These are phyloP conservation scores for Propsilocerus akamusi DNA, from an alignment of 1,140 invertebrate species.

Conservation along the genomic window DNA sequence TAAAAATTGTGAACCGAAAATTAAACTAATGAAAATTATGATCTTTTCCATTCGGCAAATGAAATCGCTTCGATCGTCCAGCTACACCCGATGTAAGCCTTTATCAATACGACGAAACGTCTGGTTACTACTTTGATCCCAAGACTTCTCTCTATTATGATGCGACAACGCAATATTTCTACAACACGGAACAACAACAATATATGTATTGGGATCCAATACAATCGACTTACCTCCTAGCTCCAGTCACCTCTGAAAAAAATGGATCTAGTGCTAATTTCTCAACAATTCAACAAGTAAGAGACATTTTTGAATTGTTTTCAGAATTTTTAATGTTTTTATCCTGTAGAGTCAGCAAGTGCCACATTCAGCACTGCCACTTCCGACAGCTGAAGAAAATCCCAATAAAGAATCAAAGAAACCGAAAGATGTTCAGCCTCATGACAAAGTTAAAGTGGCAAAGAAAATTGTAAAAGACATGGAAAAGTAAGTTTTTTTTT, in stretches of 20 bases:
- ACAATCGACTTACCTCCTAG: slow-evolving; percentile 61
- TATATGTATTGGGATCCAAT: slow-evolving; percentile 91
- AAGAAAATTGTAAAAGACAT: slow-evolving; percentile 96
- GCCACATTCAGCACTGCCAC: slow-evolving; percentile 11
- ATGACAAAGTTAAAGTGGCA: slow-evolving; percentile 90
- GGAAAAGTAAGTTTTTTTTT: slow-evolving; percentile 32
- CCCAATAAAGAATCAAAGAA: slow-evolving; percentile 25
- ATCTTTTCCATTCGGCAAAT: slow-evolving; percentile 7
- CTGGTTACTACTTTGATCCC: slow-evolving; percentile 93
- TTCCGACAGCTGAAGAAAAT: slow-evolving; percentile 19
- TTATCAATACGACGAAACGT: slow-evolving; percentile 88
- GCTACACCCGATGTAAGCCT: slow-evolving; percentile 73
- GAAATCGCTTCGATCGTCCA: slow-evolving; percentile 24
- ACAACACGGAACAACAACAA: slow-evolving; percentile 72
- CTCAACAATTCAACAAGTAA: slow-evolving; percentile 8
- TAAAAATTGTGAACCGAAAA: neutral
- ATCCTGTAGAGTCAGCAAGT: slow-evolving; percentile 14
- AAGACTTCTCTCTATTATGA: slow-evolving; percentile 89
- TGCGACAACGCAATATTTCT: slow-evolving; percentile 83
- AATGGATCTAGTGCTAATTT: slow-evolving; percentile 11
- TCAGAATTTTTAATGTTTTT: too few relatives aligned
- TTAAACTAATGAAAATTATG: slow-evolving; percentile 6
- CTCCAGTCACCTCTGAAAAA: slow-evolving; percentile 30
- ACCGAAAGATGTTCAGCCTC: slow-evolving; percentile 40
- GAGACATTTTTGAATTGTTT: too few relatives aligned